Percentiles rank a stretch among this genome's conserved stretches.
Conservation (phyloP, 2,888 invertebrate genomes). For the Luperina testacea region DNA sequence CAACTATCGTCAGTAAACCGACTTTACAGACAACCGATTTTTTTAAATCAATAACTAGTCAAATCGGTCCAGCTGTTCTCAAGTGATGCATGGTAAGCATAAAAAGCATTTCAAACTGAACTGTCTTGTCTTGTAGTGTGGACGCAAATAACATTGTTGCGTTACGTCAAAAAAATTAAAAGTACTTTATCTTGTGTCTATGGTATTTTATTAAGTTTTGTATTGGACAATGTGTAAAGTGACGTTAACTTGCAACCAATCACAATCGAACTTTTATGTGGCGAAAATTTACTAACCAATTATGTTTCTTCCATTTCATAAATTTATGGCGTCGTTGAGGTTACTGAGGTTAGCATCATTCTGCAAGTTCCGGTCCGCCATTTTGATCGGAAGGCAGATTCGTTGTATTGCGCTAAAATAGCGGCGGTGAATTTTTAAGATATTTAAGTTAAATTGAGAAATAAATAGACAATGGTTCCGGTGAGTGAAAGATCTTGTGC, state of each 20-base stretch:
- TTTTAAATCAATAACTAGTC: not conserved
- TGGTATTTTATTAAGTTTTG: not conserved
- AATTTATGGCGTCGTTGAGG: not conserved
- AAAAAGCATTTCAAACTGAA: not conserved
- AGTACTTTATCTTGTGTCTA: not conserved
- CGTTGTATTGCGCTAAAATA: constrained; percentile 58
- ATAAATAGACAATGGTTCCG: constrained; percentile 81
- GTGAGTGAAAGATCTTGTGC: constrained; percentile 75
- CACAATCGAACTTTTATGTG: not conserved
- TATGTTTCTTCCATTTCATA: not conserved
- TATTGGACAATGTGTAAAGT: not conserved
- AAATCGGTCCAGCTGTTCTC: not conserved
- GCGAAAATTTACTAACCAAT: not conserved
- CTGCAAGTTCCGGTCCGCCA: constrained; percentile 65
- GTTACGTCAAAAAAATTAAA: not conserved
- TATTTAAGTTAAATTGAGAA: constrained; percentile 53
- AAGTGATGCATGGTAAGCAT: not conserved
- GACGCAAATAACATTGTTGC: not conserved
- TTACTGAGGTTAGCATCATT: constrained; percentile 42
- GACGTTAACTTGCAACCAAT: not conserved
- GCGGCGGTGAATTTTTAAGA: constrained; percentile 53
- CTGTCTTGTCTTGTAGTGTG: not conserved
- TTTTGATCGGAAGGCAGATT: constrained; percentile 61
- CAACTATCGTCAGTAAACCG: no score
- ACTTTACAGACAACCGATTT: no score